Base-by-base conservation (phyloP, 1,140 invertebrate genomes). In the Drosophila bifasciata region DNA sequence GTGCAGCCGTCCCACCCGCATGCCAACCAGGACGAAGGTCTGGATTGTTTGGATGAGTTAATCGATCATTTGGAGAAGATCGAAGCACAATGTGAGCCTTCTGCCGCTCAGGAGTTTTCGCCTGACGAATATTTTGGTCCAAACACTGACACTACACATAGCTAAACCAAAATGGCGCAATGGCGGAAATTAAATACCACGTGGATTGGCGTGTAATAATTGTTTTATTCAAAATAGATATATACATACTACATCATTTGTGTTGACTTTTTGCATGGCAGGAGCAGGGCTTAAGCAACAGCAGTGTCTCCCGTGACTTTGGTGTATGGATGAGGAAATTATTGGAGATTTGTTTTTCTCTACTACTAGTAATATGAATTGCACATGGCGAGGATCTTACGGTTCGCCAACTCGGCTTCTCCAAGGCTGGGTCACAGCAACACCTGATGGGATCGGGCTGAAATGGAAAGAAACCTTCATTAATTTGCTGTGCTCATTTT, bases 391-490 rank as follows among this genome's bases (percentile, higher is more conserved):
- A 97, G 93, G 39, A 96, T 94, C 66, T 95, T 95, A 45, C 97
- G 93, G 56, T 96, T 95, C 3, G 94, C 93, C 13, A 96, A 95
- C 83, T 97, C 96, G 28, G 95, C 94, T 79, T 97, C 96, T 0
- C 97, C 97, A 25, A 98, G 92, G 96, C 53, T 96, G 94, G 5
- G 94, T 92, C 0, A 97, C 95, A 13, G 96, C 94, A 59, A 96
- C 95, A 72, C 94, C 94, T 5, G n/a, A 98, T 95, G 39, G 95
- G 95, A 92, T 98, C 97, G 1, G 94, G 93, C 95, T 97, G 19
- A 0, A 70, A 44, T 8, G 1, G 40, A 32, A 3, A 43, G 2
- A 9, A 1, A 19, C 7, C 13, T 57, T 74, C 6, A 90, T 91
- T 0, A 91, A 55, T 28, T 79, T 76, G 2, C 66, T 62, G 2